phyloP scores from a whole-genome alignment of 1,140 invertebrate species.

The Brachionus koreanus region DNA sequence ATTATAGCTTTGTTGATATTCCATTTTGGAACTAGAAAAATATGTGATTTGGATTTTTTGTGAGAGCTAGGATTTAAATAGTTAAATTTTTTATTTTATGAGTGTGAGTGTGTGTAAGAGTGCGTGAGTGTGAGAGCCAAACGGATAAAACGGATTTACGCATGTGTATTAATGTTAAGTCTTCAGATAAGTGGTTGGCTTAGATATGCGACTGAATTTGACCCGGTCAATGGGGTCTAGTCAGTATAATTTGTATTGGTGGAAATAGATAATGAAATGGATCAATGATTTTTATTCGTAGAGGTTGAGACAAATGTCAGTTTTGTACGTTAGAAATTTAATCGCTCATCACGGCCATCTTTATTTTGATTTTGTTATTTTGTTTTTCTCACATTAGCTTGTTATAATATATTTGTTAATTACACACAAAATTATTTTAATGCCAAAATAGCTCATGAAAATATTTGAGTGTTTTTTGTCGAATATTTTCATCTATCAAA shows the following conservation, averaged over 20 bases:
- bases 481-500: too few relatives aligned
- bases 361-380: neutral
- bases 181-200: neutral
- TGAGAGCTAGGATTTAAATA: neutral
- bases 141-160: neutral
- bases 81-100: neutral
- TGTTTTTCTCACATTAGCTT: neutral
- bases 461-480: too few relatives aligned
- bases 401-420: neutral
- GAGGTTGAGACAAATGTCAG: neutral
- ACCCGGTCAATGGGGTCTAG: neutral
- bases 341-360: neutral
- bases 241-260: neutral
- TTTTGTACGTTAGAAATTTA: constrained; percentile 20
- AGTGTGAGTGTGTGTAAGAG: neutral
- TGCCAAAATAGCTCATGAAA: too few relatives aligned
- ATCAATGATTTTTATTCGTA: neutral
- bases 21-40: neutral
- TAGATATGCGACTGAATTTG: neutral
- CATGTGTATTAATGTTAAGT: constrained; percentile 1
- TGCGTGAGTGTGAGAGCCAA: neutral
- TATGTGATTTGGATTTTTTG: neutral
- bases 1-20: constrained; percentile 21
- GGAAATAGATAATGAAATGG: neutral
- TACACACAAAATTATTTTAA: neutral